Evolutionary conservation across 2,113 vertebrate species (phyloP), one percentile per base, ranked within the genome.

Genomic region (Pterocles gutturalis): DNA sequence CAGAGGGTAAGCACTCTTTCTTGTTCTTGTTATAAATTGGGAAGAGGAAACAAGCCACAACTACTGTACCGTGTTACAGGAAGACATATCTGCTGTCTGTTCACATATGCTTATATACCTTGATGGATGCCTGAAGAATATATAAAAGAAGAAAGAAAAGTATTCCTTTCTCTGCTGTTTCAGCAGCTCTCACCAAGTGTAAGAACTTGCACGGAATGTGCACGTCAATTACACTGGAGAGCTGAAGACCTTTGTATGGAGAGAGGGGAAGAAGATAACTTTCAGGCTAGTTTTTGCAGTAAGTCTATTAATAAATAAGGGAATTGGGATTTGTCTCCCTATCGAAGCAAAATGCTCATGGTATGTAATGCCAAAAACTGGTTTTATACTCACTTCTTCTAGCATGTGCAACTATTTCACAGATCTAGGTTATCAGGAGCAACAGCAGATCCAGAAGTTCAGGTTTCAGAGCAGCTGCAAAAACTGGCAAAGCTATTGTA

Each of bases 1-100:
- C 95, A 98, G 98, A 95, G 99, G 99, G 99, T 99, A 96, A 98
- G 98, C 62, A 20, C 13, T 70, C 9, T 19, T 53, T 36, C 38
- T 53, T 76, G 10, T 65, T 73, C 21, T 29, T 64, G 10, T 38
- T 43, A n/a, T 11, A 41, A 36, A 54, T 6, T 70, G 25, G 24
- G 36, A 73, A 80, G 31, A 51, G 18, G 26, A 93, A 53, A 38
- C 5, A 31, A 86, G 45, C 5, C 12, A 15, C n/a, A 43, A 4
- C 9, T 51, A 25, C 15, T 83, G 1, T 8, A 33, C 20, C 7
- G 0, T 25, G 11, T 72, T 77, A 65, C 14, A n/a, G 8, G 26
- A 33, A 69, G 9, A 7, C 5, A 1, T 13, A 73, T 17, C 16
- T 85, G 62, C 57, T 80, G 5, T 73, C 41, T 66, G 36, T 51